Percentiles rank a stretch among this genome's conserved stretches.
These are phyloP conservation scores for Dorcus hopei DNA, from an alignment of 2,888 invertebrate species.

Conservation along the genomic window DNA sequence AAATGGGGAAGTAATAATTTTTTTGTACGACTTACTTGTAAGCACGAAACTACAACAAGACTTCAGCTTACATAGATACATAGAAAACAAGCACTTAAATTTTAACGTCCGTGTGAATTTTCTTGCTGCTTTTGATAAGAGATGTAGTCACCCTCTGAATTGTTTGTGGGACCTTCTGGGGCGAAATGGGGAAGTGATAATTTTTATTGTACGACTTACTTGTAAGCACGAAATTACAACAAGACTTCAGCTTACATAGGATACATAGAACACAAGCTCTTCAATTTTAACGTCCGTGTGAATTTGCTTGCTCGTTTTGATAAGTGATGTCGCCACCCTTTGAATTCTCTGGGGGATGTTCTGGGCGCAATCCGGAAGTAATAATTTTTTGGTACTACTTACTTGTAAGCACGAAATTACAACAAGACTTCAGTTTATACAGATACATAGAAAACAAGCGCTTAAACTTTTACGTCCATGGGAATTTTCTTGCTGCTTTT, in stretches of 20 bases:
- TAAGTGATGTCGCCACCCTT: not conserved
- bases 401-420: slow-evolving; percentile 75
- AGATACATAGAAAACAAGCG: not conserved
- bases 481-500: not conserved
- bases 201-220: slow-evolving; percentile 51
- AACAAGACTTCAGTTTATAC: not conserved
- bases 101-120: not conserved
- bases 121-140: not conserved
- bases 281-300: not conserved
- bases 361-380: not conserved
- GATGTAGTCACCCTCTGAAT: too few species aligned
- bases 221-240: slow-evolving; percentile 67
- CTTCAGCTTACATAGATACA: not conserved
- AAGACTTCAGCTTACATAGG: not conserved
- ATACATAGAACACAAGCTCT: not conserved
- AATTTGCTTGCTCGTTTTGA: not conserved
- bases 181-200: not conserved
- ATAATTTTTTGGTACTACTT: slow-evolving; percentile 13
- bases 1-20: not conserved
- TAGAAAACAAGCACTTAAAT: not conserved
- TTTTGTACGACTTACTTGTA: slow-evolving; percentile 61
- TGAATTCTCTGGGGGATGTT: not conserved
- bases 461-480: not conserved
- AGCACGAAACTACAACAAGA: slow-evolving; percentile 57
- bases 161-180: not conserved